Evolutionary conservation across 2,888 invertebrate species (phyloP), one percentile per base, ranked within the genome.

Genomic region (Aleiodes testaceus): DNA sequence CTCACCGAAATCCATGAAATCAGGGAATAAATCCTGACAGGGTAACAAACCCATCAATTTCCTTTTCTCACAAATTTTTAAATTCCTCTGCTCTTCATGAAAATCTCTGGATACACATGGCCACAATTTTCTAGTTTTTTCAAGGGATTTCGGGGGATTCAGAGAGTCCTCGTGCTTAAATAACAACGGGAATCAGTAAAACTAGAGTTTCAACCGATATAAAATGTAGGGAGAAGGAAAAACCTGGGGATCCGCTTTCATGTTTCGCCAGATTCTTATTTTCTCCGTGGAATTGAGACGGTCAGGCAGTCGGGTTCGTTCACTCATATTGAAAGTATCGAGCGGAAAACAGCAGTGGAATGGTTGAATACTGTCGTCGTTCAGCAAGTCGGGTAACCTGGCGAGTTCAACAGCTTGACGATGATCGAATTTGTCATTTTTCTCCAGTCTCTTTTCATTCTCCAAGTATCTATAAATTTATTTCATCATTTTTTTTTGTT

Each of bases 261-360:
- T 78, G 42, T 78, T 82, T 26, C 65, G 75, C 83, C 83, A 84
- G n/a, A 84, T 77, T 67, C 81, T 76, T 12, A 79, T 76, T 75
- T 79, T 79, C 45, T 79, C 75, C n/a, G 66, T 59, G 6, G 59
- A 76, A 69, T 78, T 79, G n/a, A 74, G 20, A 50, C 76, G 77
- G 53, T 77, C 73, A 9, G 79, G 81, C 20, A 81, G 72, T 30
- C 69, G 66, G 30, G 70, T 47, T 18, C 72, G 67, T 30, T 61
- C 70, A 18, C 68, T 69, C 1, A 75, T 67, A 70, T 81, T 80
- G 45, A 82, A 81, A 20, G 76, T 77, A 66, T 77, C 79, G 16
- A 81, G 66, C 7, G 83, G 80, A 47, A 80, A 73, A 52, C 75
- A 82, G 66, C 73, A 69, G 55, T 77, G 66, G 12, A 74, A 73